Base-by-base conservation (phyloP, 2,888 invertebrate genomes). In the Cheilosia soror region DNA sequence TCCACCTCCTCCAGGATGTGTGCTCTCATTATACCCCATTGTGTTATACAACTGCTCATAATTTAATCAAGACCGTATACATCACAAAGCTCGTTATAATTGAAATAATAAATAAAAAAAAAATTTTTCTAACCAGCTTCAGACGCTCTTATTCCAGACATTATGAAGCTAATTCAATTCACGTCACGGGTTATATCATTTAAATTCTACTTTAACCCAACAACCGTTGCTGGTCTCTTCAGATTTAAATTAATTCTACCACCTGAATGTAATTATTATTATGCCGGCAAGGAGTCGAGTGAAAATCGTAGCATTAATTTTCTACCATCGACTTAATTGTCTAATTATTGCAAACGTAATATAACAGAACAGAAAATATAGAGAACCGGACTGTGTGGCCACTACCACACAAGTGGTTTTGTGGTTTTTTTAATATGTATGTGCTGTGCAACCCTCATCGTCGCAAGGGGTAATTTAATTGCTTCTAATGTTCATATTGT, bases 321-420 rank as follows among this genome's bases (percentile, higher is more conserved):
- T 55, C 73, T 27, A 15, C 73, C 73, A 31, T 33, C 42, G 63
- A 73, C 44, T 63, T 73, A 73, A 73, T 73, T 63, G 73, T 73
- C 44, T 27, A 63, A 73, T 73, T 73, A 73, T 55, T 66, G 40
- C 11, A 9, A 51, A 40, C 53, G 53, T 31, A 42, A 40, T 29
- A 29, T n/a, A n/a, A n/a, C n/a, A 6, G 29, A 25, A 9, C 5
- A 9, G 27, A 44, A 15, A 13, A 25, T 37, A 11, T 20, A 31
- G 63, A 33, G 37, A 37, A 31, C 13, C 13, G 25, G 31, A 63
- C 31, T 20, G 6, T 33, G 42, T n/a, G 7, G 33, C 49, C 31
- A 33, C 33, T 25, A 13, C n/a, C 13, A 49, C 63, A 42, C 49
- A 65, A 47, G 63, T 25, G 49, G 49, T 65, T 49, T 65, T 65